Percentiles rank a stretch among this genome's conserved stretches.
These are phyloP conservation scores for Chymomyza fuscimana DNA, from an alignment of 2,888 invertebrate species.

Conservation along the genomic window DNA sequence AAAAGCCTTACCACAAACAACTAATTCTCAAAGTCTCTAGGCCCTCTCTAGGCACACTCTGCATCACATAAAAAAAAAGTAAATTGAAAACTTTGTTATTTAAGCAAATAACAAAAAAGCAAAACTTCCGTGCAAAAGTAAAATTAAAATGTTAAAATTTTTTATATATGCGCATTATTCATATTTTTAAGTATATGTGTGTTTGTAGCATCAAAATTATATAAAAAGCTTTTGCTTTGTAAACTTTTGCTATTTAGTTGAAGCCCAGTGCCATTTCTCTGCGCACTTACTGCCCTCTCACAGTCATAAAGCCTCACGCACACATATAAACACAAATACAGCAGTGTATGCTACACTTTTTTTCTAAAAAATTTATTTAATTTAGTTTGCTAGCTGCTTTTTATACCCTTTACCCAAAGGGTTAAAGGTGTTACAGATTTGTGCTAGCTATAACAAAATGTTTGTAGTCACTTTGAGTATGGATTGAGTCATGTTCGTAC, in stretches of 20 bases:
- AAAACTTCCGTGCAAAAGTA: slow-evolving; percentile 14
- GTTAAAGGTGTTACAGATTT: no score
- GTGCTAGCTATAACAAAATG: no score
- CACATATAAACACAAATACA: slow-evolving; percentile 1
- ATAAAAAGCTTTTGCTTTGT: slow-evolving; percentile 63
- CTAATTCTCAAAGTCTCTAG: neutral
- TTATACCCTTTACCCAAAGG: slow-evolving; percentile 29
- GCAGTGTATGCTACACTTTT: slow-evolving; percentile 4
- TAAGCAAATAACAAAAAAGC: slow-evolving; percentile 30
- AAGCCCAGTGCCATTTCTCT: slow-evolving; percentile 17
- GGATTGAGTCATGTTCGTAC: no score
- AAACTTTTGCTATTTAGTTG: slow-evolving; percentile 40
- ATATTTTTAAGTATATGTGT: neutral
- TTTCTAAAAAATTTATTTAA: slow-evolving; percentile 57
- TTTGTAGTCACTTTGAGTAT: no score
- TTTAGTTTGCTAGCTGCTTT: slow-evolving; percentile 57
- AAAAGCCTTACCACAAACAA: neutral
- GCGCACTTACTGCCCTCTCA: neutral
- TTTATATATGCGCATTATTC: slow-evolving; percentile 34
- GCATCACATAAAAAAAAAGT: slow-evolving; percentile 1
- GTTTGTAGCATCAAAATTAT: slow-evolving; percentile 19
- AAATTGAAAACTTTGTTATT: slow-evolving; percentile 41
- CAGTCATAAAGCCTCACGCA: slow-evolving; percentile 14
- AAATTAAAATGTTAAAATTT: slow-evolving; percentile 50
- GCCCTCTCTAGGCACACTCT: neutral